Percentiles rank a stretch among this genome's conserved stretches.
phyloP scores from a whole-genome alignment of 2,797 vertebrate genomes.

The Lophotriccus pileatus region DNA sequence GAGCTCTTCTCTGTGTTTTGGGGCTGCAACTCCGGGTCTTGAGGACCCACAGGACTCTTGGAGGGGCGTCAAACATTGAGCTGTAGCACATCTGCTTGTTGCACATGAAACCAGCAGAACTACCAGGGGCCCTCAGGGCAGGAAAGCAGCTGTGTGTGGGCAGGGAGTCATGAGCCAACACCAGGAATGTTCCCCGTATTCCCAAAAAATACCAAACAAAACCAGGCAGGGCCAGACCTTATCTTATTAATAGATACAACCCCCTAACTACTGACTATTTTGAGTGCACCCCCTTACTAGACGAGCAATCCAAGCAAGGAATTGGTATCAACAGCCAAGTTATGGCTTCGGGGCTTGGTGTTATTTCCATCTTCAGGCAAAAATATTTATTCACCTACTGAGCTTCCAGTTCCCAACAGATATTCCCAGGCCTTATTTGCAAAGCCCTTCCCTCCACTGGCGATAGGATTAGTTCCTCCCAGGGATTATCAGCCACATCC shows the following conservation, averaged over 20 bases:
- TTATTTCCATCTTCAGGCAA: not conserved
- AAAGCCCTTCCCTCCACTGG: not conserved
- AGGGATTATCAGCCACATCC: conserved; percentile 9
- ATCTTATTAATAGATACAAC: not conserved
- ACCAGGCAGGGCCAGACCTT: not conserved
- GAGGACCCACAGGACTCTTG: not conserved
- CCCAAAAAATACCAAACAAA: not conserved
- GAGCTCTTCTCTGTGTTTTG: not conserved
- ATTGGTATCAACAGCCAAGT: not conserved
- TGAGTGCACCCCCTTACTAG: not conserved
- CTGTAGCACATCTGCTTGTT: not conserved
- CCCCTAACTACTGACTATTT: not conserved
- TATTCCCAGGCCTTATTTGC: not conserved
- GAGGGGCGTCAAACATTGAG: fast-evolving
- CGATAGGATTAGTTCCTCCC: not conserved
- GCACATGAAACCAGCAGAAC: not conserved
- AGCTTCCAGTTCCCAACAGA: conserved; percentile 17
- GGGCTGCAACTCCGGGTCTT: not conserved
- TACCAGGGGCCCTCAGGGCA: not conserved
- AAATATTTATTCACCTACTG: not conserved
- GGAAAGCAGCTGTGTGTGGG: not conserved
- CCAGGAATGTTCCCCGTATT: not conserved
- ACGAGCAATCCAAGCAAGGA: not conserved
- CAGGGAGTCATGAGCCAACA: not conserved
- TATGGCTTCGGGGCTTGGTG: not conserved